Conservation (phyloP, 35 echinoderm and acorn worm species). For the Acanthaster planci region DNA sequence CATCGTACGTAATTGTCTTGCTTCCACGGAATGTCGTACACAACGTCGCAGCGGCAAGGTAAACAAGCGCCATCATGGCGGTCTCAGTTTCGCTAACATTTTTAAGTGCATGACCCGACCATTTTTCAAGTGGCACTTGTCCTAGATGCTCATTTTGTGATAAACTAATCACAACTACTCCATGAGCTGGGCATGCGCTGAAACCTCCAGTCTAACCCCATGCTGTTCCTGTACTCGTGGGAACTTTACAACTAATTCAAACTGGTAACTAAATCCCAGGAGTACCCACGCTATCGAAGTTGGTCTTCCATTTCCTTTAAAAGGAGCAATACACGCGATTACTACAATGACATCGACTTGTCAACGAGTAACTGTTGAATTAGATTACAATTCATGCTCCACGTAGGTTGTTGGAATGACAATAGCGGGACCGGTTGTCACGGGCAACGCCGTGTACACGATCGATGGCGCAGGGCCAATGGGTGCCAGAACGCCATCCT, state of each 20-base stretch:
- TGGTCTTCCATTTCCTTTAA: neutral
- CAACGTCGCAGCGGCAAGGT: neutral
- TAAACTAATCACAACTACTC: too few species aligned
- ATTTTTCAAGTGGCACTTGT: neutral
- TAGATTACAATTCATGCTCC: constrained; percentile 17
- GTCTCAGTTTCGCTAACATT: neutral
- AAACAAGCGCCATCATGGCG: neutral
- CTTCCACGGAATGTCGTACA: too few species aligned
- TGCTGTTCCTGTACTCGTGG: too few species aligned
- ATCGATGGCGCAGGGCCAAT: neutral
- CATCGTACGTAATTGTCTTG: too few species aligned
- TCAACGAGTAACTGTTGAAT: constrained; percentile 13
- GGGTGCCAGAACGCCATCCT: neutral
- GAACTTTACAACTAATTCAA: too few species aligned
- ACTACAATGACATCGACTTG: neutral
- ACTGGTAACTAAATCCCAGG: too few species aligned
- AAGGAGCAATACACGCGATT: neutral
- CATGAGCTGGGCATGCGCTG: too few species aligned
- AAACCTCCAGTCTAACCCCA: too few species aligned
- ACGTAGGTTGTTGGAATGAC: neutral
- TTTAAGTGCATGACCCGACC: neutral
- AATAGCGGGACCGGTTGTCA: constrained; percentile 22
- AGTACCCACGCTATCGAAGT: too few species aligned
- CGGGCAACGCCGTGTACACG: neutral
- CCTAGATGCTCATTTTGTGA: too few species aligned